Base-by-base conservation (phyloP, 2,888 invertebrate genomes). In the Chrysolina haemoptera region DNA sequence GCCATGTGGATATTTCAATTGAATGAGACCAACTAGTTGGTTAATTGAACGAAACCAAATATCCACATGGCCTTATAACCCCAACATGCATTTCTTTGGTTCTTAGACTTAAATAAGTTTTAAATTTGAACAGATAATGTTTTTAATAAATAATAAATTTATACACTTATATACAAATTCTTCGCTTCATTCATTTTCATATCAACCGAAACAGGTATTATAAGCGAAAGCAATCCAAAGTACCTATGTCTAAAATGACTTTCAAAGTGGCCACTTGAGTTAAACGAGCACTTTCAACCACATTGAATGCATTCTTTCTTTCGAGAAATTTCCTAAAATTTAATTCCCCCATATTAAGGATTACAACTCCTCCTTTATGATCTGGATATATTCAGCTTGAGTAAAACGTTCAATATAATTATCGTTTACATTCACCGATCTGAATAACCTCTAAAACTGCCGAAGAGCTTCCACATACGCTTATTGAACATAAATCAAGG, bases 401-500 rank as follows among this genome's bases (percentile, higher is more conserved):
- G 65, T 67, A 67, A 68, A 59, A 55, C 63, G 68, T 64, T 68
- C 68, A 63, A 68, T 55, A 62, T 70, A 74, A 74, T 74, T 74
- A 70, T 65, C 70, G 41, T 63, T n/a, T 55, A 68, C 48, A 53
- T 20, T 53, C 53, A 53, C 62, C 68, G 41, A 43, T 40, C 43
- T 59, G 68, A 68, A 63, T 43, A 50, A 55, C 67, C 40, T 53
- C 63, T 27, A 43, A 53, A 50, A 40, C 18, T 50, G 62, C 46
- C 59, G 41, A 43, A 53, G 65, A 68, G 68, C 73, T 71, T 55
- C 73, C 48, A 59, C 68, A 71, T 76, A 73, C 73, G 69, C 68
- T 70, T 55, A 66, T 69, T 68, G 62, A 67, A 74, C 76, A 76
- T 74, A 76, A 78, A 79, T 75, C 73, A 77, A 67, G 50, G 59